A percentile compares a stretch with the other conserved stretches of the same genome.
Evolutionary conservation across 2,797 vertebrate genomes (phyloP).

Genomic region (Pelodytes ibericus): DNA sequence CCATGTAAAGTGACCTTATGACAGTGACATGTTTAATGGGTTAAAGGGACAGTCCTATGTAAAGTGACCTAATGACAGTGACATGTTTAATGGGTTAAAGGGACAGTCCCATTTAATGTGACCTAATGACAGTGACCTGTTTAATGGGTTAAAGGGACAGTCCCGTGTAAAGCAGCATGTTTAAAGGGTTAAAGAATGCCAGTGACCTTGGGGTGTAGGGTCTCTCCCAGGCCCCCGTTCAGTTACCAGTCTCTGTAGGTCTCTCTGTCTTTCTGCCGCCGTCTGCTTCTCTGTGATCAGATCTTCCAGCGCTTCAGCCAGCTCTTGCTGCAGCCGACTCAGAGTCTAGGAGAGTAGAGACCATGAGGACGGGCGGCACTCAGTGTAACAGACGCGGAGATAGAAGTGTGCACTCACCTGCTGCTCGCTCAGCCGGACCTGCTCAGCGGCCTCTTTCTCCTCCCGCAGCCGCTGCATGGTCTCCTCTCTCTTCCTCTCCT

Average conservation of each 20-base stretch:
- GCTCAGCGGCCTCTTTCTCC: conserved; percentile 61
- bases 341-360: conserved; percentile 58
- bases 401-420: conserved; percentile 60
- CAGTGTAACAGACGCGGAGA: neutral
- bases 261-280: conserved; percentile 58
- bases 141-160: neutral
- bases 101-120: neutral
- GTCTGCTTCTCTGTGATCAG: conserved; percentile 66
- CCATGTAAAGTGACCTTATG: neutral
- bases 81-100: neutral
- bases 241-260: conserved; percentile 66
- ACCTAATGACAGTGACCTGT: too few species aligned
- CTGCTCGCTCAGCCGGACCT: conserved; percentile 62
- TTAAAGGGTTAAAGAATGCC: too few species aligned
- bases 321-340: conserved; percentile 63
- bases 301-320: conserved; percentile 65
- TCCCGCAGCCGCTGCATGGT: conserved; percentile 64
- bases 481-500: conserved; percentile 70
- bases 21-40: neutral
- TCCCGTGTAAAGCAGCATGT: neutral
- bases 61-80: neutral
- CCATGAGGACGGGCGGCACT: neutral
- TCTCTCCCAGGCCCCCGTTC: neutral
- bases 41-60: conserved; percentile 3
- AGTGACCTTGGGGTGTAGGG: too few species aligned